Percentiles rank a stretch among this genome's conserved stretches.
Evolutionary conservation across 2,888 invertebrate species (phyloP).

Genomic region (Zootermopsis nevadensis): DNA sequence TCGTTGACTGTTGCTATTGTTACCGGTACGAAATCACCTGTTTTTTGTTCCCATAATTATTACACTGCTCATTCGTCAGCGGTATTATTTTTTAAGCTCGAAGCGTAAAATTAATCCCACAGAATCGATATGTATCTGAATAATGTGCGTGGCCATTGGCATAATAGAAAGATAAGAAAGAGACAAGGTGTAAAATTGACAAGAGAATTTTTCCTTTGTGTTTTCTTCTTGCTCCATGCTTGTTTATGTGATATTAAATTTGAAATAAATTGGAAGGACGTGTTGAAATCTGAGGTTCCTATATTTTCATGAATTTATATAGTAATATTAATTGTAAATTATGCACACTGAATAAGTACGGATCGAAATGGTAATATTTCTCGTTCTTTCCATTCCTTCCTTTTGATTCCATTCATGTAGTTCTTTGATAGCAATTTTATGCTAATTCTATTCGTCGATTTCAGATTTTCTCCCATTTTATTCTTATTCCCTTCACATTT

Average conservation of each 20-base stretch:
- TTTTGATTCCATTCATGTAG: too few species aligned
- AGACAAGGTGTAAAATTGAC: constrained; percentile 1
- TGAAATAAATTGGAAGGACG: not conserved
- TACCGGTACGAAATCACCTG: not conserved
- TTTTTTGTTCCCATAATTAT: not conserved
- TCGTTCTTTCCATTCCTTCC: too few species aligned
- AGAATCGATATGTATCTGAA: not conserved
- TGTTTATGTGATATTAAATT: not conserved
- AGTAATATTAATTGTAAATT: not conserved
- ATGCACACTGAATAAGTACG: too few species aligned
- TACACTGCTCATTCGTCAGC: not conserved
- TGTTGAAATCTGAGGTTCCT: not conserved
- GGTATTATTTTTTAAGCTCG: constrained; percentile 4
- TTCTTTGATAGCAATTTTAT: too few species aligned
- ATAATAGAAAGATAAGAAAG: not conserved
- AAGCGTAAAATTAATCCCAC: constrained; percentile 1
- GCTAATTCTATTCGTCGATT: too few species aligned
- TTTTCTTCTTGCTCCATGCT: not conserved
- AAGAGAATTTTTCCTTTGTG: not conserved
- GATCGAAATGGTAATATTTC: too few species aligned
- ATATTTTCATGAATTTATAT: not conserved
- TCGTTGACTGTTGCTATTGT: not conserved
- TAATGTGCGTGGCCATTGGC: not conserved
- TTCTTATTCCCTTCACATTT: too few species aligned
- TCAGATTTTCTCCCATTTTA: too few species aligned